Evolutionary conservation across 2,113 vertebrate species (phyloP).

Genomic region (Anser brachyrhynchus): DNA sequence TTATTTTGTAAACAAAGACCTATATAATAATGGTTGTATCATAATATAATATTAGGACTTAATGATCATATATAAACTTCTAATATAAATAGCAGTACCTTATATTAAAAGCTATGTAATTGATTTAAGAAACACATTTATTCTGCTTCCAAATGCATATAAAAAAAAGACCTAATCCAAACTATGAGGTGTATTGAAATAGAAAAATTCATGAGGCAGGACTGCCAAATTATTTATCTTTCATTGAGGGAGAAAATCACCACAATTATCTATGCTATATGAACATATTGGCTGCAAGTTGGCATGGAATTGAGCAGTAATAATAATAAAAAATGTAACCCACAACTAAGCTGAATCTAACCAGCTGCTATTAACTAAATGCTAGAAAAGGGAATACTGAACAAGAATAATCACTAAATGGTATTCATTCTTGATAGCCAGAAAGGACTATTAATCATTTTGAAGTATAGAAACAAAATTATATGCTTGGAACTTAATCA

Average conservation of each 20-base stretch:
- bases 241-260: slow-evolving; percentile 73
- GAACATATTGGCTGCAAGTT: slow-evolving; percentile 59
- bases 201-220: slow-evolving; percentile 55
- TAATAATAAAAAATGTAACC: slow-evolving; percentile 51
- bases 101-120: slow-evolving; percentile 38
- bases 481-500: slow-evolving; percentile 21
- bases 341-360: slow-evolving; percentile 54
- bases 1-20: slow-evolving; percentile 51
- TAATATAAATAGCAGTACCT: slow-evolving; percentile 1
- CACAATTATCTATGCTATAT: slow-evolving; percentile 70
- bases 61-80: slow-evolving; percentile 41
- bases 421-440: background rate
- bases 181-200: slow-evolving; percentile 59
- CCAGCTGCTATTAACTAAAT: slow-evolving; percentile 46
- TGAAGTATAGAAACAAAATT: slow-evolving; percentile 21
- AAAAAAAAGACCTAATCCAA: slow-evolving; percentile 7
- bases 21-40: slow-evolving; percentile 38
- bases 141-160: slow-evolving; percentile 23
- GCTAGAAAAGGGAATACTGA: slow-evolving; percentile 19
- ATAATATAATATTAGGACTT: slow-evolving; percentile 24
- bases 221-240: slow-evolving; percentile 75
- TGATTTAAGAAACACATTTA: slow-evolving; percentile 32
- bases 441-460: background rate
- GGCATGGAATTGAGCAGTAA: slow-evolving; percentile 47
- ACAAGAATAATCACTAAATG: background rate